phyloP scores from a whole-genome alignment of 23 tunicate species.

The Halocynthia roretzi region DNA sequence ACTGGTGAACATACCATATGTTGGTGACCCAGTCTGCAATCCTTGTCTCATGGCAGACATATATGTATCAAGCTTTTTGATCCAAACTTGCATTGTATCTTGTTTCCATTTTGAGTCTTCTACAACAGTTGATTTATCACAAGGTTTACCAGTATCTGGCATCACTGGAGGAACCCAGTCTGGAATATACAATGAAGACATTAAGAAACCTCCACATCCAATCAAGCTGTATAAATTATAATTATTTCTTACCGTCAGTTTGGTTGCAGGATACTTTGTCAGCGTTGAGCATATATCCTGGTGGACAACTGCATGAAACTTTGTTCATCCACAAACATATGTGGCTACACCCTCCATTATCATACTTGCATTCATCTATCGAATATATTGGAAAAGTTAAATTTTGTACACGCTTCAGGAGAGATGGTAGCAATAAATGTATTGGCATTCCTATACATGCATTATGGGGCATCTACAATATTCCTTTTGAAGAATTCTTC shows the following conservation, averaged over 20 bases:
- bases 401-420: too few relatives aligned
- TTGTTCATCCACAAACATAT: conserved; percentile 19
- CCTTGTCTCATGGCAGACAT: conserved; percentile 16
- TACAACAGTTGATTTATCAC: background rate
- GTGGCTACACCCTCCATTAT: conserved; percentile 69
- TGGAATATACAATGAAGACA: background rate
- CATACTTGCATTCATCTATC: conserved; percentile 54
- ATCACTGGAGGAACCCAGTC: background rate
- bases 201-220: background rate
- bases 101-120: conserved; percentile 10
- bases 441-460: too few relatives aligned
- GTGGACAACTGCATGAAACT: conserved; percentile 45
- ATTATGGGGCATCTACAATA: too few relatives aligned
- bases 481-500: too few relatives aligned
- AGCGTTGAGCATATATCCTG: conserved; percentile 9
- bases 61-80: conserved; percentile 11
- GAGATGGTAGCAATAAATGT: too few relatives aligned
- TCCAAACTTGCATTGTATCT: conserved; percentile 23
- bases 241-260: background rate
- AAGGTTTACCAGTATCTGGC: background rate
- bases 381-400: too few relatives aligned
- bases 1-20: conserved; percentile 4
- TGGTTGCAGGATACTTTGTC: conserved; percentile 40
- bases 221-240: background rate
- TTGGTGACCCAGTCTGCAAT: conserved; percentile 7